Base-by-base conservation (phyloP, 2,113 vertebrate genomes). In the Picathartes gymnocephalus region DNA sequence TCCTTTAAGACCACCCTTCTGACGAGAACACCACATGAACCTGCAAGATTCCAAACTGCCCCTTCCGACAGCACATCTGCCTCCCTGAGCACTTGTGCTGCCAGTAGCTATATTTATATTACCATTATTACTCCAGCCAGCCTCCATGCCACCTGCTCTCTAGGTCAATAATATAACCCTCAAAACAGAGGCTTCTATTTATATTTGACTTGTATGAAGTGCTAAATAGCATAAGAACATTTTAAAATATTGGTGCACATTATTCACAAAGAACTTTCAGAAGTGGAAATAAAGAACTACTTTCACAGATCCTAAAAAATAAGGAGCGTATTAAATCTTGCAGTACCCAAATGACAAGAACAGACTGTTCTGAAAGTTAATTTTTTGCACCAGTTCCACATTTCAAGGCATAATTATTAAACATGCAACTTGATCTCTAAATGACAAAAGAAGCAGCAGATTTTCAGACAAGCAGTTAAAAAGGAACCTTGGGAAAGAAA, bases 291-390 rank as follows among this genome's bases (percentile, higher is more conserved):
- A 94, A 92, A 15, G 68, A 85, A 61, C 35, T 65, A 39, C 68
- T 92, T 88, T 50, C 74, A 74, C 39, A 83, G 58, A 88, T 37
- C 21, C 27, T 42, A 33, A 76, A 85, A 91, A 90, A 48, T 37
- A 88, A 66, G 44, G 27, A 93, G 30, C 33, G 33, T 35, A 76
- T 88, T 93, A 90, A 90, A 93, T 77, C 68, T 82, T 85, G 62
- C 58, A 65, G 42, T 39, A 73, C 48, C 33, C 82, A 83, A 92
- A n/a, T 65, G 70, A 87, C 53, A 94, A 27, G 50, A 95, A 92
- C 92, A 96, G 95, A 93, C 83, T 93, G 83, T 64, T 91, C 86
- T 40, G 48, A 48, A 94, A 95, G 86, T 88, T 90, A 60, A 30
- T 80, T 88, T 95, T 82, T 88, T 81, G 60, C 73, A 64, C 54